Percentiles rank a stretch among this genome's conserved stretches.
Conservation (phyloP, 2,113 vertebrate genomes). For the Crotalus tigris region DNA sequence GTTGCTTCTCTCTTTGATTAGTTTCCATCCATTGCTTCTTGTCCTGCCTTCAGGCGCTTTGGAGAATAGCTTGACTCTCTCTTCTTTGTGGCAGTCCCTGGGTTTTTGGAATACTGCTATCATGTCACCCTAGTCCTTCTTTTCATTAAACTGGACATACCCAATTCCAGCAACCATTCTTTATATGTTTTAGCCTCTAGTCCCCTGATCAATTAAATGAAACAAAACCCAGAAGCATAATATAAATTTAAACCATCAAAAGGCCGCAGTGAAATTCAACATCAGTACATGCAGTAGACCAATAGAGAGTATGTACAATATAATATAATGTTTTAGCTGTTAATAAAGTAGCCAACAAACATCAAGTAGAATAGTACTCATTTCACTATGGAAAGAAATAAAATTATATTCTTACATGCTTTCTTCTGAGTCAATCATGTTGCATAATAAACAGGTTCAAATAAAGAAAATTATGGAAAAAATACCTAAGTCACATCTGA, state of each 20-base stretch:
- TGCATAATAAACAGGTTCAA: neutral
- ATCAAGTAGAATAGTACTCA: neutral
- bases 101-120: too few relatives aligned
- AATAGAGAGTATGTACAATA: neutral
- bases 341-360: neutral
- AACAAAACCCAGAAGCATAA: neutral
- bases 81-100: too few relatives aligned
- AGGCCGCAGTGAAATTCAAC: neutral
- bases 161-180: too few relatives aligned
- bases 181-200: too few relatives aligned
- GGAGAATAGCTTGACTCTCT: too few relatives aligned
- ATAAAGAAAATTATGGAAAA: neutral
- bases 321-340: neutral
- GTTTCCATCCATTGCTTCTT: too few relatives aligned
- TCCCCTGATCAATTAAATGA: neutral
- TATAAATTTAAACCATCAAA: neutral
- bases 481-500: slow-evolving; percentile 79
- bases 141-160: too few relatives aligned
- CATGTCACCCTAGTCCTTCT: too few relatives aligned
- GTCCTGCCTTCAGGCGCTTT: too few relatives aligned
- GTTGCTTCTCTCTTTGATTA: too few relatives aligned
- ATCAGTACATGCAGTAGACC: neutral
- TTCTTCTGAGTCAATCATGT: neutral
- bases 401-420: neutral
- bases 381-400: neutral